Evolutionary conservation across 2,797 vertebrate genomes (phyloP).

Genomic region (Eidolon dupreanum): DNA sequence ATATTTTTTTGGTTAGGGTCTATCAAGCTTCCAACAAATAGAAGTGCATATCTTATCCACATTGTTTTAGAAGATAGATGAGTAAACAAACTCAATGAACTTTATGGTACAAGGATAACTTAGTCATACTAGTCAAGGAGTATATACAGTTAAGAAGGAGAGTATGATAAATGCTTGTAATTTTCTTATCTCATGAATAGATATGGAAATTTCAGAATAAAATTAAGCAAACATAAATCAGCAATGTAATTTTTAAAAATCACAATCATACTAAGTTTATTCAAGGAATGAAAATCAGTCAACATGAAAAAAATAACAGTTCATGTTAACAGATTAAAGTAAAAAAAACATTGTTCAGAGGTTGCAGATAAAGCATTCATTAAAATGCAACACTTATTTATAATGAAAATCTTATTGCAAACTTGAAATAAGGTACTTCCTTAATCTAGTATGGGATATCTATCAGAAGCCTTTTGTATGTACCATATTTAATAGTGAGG

Average conservation of each 20-base stretch:
- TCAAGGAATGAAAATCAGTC: neutral
- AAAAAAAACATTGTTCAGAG: neutral
- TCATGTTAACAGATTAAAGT: neutral
- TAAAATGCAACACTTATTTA: neutral
- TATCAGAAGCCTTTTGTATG: neutral
- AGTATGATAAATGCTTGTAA: neutral
- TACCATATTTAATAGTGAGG: neutral
- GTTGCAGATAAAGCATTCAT: neutral
- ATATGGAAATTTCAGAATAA: neutral
- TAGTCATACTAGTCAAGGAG: neutral
- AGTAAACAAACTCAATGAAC: neutral
- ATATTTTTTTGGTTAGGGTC: neutral
- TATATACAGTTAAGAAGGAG: neutral
- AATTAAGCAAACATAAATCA: neutral
- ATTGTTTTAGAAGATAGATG: neutral
- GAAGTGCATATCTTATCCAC: neutral
- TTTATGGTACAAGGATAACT: neutral
- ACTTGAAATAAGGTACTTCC: neutral
- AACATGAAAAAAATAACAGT: neutral
- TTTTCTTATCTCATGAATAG: neutral
- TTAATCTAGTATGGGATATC: neutral
- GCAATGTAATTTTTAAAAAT: constrained; percentile 19
- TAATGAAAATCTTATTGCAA: neutral
- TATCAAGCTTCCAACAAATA: neutral
- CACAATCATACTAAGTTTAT: neutral